phyloP scores from a whole-genome alignment of 2,888 invertebrate genomes.

The Notocelia uddmanniana region DNA sequence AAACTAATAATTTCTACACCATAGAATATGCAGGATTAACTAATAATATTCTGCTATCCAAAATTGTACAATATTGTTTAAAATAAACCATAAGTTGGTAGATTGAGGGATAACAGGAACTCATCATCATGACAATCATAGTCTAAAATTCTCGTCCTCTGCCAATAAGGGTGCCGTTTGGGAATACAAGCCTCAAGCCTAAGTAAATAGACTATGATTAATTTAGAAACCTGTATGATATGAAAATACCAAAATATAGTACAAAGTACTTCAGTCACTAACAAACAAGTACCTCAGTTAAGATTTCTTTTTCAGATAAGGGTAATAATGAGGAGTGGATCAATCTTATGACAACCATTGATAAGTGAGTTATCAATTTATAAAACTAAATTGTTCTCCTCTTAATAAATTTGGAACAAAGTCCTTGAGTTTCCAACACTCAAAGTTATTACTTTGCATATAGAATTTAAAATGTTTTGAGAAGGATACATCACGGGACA shows the following conservation, averaged over 20 bases:
- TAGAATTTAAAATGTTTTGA: neutral
- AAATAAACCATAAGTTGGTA: too few species aligned
- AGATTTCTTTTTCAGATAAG: neutral
- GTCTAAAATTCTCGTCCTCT: too few species aligned
- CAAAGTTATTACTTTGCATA: neutral
- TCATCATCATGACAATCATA: too few species aligned
- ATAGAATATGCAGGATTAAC: too few species aligned
- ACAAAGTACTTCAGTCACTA: neutral
- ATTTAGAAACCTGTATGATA: neutral
- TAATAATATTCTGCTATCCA: too few species aligned
- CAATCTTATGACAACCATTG: neutral
- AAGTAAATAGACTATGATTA: neutral
- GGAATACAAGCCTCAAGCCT: too few species aligned
- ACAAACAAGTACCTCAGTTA: neutral
- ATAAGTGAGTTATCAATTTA: slow-evolving; percentile 8
- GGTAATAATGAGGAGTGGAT: neutral
- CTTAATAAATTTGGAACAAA: neutral
- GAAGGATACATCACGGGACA: neutral
- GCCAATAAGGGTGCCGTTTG: too few species aligned
- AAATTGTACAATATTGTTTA: too few species aligned
- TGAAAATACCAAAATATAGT: neutral
- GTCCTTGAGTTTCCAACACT: neutral
- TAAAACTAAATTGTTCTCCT: neutral
- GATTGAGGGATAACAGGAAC: too few species aligned
- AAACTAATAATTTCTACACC: too few species aligned